A percentile compares a stretch with the other conserved stretches of the same genome.
phyloP scores from a whole-genome alignment of 2,888 invertebrate genomes.

The Epinotia nisella region DNA sequence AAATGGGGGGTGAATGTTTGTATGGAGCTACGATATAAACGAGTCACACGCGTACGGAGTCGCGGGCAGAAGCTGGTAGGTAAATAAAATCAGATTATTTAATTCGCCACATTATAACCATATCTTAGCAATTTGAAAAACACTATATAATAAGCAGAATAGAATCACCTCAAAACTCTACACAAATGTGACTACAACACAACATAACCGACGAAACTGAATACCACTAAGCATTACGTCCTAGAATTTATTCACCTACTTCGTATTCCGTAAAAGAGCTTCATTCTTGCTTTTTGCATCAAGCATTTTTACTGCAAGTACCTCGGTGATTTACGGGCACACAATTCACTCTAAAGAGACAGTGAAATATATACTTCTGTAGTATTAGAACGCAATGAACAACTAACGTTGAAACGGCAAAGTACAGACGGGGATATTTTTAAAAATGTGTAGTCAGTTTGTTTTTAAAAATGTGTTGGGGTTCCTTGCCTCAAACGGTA shows the following conservation, averaged over 20 bases:
- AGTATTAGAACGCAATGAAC: slow-evolving; percentile 44
- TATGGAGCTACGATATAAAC: no score
- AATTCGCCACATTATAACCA: no score
- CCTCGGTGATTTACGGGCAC: slow-evolving; percentile 62
- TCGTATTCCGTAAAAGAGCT: slow-evolving; percentile 48
- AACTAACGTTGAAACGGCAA: slow-evolving; percentile 13
- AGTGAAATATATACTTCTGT: slow-evolving; percentile 60
- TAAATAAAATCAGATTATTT: no score
- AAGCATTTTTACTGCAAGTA: slow-evolving; percentile 54
- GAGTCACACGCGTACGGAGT: no score
- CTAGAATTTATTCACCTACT: slow-evolving; percentile 43
- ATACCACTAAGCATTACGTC: slow-evolving; percentile 23
- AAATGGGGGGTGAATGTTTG: no score
- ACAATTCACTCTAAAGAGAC: slow-evolving; percentile 62
- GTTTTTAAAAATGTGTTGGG: background rate
- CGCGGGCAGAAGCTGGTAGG: no score
- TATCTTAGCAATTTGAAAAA: no score
- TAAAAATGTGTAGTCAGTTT: background rate
- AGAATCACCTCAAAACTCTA: no score
- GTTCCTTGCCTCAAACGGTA: no score
- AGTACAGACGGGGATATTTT: background rate
- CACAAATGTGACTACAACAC: background rate
- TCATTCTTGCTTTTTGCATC: slow-evolving; percentile 60
- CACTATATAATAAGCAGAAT: background rate
- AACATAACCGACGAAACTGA: slow-evolving; percentile 4